Base-by-base conservation (phyloP, 1,140 invertebrate genomes). In the Tetragonula clypearis region DNA sequence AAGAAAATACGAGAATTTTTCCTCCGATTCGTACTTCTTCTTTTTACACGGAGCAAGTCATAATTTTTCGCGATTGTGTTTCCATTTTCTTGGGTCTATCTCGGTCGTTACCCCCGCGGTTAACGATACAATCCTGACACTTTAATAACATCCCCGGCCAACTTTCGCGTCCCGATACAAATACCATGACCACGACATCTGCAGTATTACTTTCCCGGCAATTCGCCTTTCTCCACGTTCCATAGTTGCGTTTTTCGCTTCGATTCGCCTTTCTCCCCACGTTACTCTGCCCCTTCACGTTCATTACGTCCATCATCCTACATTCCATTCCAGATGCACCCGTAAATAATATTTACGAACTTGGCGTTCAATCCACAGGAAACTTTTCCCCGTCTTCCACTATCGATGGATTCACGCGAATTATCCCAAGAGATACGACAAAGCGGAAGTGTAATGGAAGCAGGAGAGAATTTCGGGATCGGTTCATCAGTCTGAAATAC, bases 401-500 rank as follows among this genome's bases (percentile, higher is more conserved):
- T 9, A 60, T 83, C 74, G 65, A 49, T 60, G 65, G 35, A 11
- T 14, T 58, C 49, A 68, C 55, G 62, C 82, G 73, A 85, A 85
- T 81, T 69, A 84, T 66, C 56, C 30, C 49, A 56, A 19, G 41
- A 83, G n/a, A 76, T 74, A 68, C 41, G 82, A 81, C 73, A 85
- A 81, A 87, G 55, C 58, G 60, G 55, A 55, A 19, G 5, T 19
- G 14, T 19, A 12, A 15, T 1, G n/a, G 49, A 53, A 21, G 30
- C 23, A 58, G 14, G 12, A 21, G 58, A 19, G 60, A 71, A 26
- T 82, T 74, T 56, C 23, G 60, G n/a, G 17, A 21, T 9, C 17
- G 12, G 79, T 49, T 88, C 86, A 53, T 87, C 69, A 87, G 73
- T 41, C n/a, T 5, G 73, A 73, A 26, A 73, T 65, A 56, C 53